Evolutionary conservation across 2,797 vertebrate species (phyloP).

Genomic region (Falco concolor): DNA sequence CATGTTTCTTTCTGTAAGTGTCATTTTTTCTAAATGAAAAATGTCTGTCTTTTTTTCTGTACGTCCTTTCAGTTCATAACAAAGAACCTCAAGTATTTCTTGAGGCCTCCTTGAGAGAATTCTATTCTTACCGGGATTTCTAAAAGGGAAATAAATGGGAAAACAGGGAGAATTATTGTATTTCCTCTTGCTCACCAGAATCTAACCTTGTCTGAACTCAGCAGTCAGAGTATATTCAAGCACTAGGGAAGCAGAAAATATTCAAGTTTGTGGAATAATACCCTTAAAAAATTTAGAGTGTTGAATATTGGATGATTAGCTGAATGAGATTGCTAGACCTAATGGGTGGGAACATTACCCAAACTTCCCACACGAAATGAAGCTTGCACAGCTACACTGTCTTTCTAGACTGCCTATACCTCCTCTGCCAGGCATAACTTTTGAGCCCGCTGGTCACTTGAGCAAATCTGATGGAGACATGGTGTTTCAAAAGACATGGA

Average conservation of each 20-base stretch:
- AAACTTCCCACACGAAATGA: neutral
- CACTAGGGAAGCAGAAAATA: neutral
- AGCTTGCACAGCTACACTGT: neutral
- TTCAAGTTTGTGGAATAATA: neutral
- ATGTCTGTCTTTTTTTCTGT: neutral
- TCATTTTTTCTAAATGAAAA: neutral
- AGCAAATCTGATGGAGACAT: neutral
- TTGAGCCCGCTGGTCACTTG: neutral
- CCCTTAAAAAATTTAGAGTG: neutral
- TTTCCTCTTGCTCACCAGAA: neutral
- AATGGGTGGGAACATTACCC: neutral
- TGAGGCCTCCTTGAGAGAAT: neutral
- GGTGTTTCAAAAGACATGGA: neutral
- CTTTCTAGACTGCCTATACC: neutral
- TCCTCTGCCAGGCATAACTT: neutral
- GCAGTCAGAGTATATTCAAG: neutral
- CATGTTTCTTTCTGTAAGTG: neutral
- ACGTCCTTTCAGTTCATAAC: neutral
- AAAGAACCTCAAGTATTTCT: neutral
- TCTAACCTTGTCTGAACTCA: neutral
- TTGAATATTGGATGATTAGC: constrained; percentile 8
- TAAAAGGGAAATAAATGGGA: neutral
- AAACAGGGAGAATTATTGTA: neutral
- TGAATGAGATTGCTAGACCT: neutral
- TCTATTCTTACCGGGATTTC: neutral